Base-by-base conservation (phyloP, 2,797 vertebrate genomes). In the Ctenochaetus hawaiiensis region DNA sequence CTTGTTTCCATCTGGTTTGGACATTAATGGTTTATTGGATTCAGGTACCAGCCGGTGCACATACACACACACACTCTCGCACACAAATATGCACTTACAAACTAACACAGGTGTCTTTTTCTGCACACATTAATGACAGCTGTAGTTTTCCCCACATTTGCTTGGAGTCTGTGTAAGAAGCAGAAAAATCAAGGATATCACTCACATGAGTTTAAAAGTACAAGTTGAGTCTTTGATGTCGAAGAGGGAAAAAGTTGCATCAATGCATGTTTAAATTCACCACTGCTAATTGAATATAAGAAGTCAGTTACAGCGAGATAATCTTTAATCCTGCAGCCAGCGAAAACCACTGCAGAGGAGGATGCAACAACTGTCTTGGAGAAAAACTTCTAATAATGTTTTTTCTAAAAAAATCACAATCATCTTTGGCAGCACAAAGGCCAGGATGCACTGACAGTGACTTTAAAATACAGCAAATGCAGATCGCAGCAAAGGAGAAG, bases 11-110 rank as follows among this genome's bases (percentile, higher is more conserved):
- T 83, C 80, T 82, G 83, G 62, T 76, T 86, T 72, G 59, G 26
- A 76, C 56, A 61, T 81, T 80, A 78, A 75, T 75, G 66, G 34
- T 69, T 76, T 70, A 65, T 82, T 65, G 68, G 81, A 81, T 48
- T 84, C 81, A 77, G 62, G 58, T 77, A 62, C 56, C 67, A 64
- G 51, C 18, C 37, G 8, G 48, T 11, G 10, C 22, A 7, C 26
- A 4, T 5, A 30, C 26, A 30, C 26, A 30, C 62, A 20, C 58
- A 23, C 41, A 57, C 34, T 43, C 2, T 61, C 4, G 18, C 48
- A 11, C 26, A 30, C 26, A 30, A 30, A 30, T 30, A 30, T 30
- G 26, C 26, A 30, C 26, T 30, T 30, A 30, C 26, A 30, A 30
- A 30, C 26, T 30, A 22, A 58, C 45, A 41, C 44, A 56, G 49